phyloP scores from a whole-genome alignment of 2,888 invertebrate genomes.

The Hymenopus coronatus region DNA sequence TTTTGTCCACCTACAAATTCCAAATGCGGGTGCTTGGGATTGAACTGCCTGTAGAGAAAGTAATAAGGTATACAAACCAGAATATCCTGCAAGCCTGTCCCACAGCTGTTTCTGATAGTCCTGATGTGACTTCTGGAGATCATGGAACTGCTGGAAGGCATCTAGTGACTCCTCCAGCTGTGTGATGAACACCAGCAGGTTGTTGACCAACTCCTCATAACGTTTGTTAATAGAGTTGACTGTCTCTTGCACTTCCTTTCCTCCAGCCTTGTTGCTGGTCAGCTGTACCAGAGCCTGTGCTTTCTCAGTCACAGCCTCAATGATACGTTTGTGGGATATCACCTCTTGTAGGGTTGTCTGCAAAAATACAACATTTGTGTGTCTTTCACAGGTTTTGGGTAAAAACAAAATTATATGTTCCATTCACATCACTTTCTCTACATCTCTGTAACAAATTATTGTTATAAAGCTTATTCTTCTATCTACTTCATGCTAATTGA shows the following conservation, averaged over 20 bases:
- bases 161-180: constrained; percentile 75
- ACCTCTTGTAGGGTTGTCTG: constrained; percentile 84
- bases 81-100: constrained; percentile 79
- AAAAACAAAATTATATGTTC: neutral
- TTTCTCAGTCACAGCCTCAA: constrained; percentile 88
- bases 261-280: constrained; percentile 42
- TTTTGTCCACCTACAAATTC: no score
- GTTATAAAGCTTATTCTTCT: no score
- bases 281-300: constrained; percentile 59
- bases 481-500: no score
- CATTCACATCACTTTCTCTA: no score
- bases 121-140: constrained; percentile 80
- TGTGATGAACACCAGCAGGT: constrained; percentile 64
- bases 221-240: constrained; percentile 71
- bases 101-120: constrained; percentile 88
- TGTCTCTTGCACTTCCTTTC: constrained; percentile 63
- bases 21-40: no score
- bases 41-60: no score
- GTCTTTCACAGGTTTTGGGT: no score
- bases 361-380: neutral
- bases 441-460: no score
- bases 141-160: constrained; percentile 81
- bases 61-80: constrained; percentile 43
- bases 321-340: constrained; percentile 81
- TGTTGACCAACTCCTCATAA: constrained; percentile 68